These are phyloP conservation scores for Anorthoa munda DNA, from an alignment of 2,888 invertebrate genomes.

Conservation along the genomic window DNA sequence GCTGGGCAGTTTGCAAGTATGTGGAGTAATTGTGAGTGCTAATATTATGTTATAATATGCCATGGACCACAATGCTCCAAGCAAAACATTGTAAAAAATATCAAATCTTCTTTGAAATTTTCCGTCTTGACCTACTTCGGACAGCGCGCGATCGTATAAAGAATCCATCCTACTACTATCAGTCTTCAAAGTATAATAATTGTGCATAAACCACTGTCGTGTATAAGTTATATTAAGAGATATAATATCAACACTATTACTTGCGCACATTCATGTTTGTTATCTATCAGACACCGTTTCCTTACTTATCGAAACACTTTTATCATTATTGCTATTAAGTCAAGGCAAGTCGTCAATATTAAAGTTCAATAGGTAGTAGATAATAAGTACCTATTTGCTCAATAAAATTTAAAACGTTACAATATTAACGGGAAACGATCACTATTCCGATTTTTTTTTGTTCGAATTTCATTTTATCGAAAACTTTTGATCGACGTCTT, in stretches of 20 bases:
- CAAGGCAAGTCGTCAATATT: conserved; percentile 3
- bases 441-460: no score
- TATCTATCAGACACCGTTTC: conserved; percentile 45
- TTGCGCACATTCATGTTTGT: conserved; percentile 35
- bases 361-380: conserved; percentile 4
- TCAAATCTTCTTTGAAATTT: conserved; percentile 85
- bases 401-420: background rate
- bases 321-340: conserved; percentile 47
- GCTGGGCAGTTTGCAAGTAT: conserved; percentile 83
- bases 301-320: conserved; percentile 43
- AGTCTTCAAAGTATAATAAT: conserved; percentile 7
- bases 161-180: conserved; percentile 71
- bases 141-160: conserved; percentile 76
- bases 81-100: conserved; percentile 81
- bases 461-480: no score
- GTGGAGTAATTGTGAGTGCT: conserved; percentile 83
- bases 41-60: conserved; percentile 84
- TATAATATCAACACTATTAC: conserved; percentile 40
- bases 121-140: conserved; percentile 81
- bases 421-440: no score
- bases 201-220: conserved; percentile 18
- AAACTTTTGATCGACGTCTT: no score
- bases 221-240: conserved; percentile 28
- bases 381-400: conserved; percentile 6
- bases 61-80: conserved; percentile 80